Base-by-base conservation (phyloP, 2,113 vertebrate species). In the Gadus chalcogrammus region DNA sequence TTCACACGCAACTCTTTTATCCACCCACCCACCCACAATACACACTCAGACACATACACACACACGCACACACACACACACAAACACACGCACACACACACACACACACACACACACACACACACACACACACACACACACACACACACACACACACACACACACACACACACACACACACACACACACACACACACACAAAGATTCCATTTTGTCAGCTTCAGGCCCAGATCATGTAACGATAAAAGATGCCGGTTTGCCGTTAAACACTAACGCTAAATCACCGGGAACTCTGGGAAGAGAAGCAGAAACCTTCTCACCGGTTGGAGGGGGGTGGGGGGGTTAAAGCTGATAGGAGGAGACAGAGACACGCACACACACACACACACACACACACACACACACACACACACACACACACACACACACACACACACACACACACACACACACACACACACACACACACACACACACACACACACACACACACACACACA, bases 141-240 rank as follows among this genome's bases (percentile, higher is more conserved):
- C 82, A 77, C 74, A 77, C 74, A 48, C 20, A 42, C 56, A 61
- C 56, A 38, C 12, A 12, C 24, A 48, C 59, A n/a, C 62, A 20
- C 20, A 28, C 60, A 58, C 60, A 58, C 55, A 72, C 64, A 79
- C 62, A 22, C n/a, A 35, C 61, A 60, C 27, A n/a, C 56, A 16
- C 64, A 48, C 71, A 66, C 64, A 65, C n/a, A 28, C 24, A 22
- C 80, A 31, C 75, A 80, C 77, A 79, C 82, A 76, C 73, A 77
- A 73, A 81, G 87, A 89, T 90, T 91, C 87, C 85, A 87, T 91
- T 91, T 92, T 90, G 89, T 89, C 88, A 88, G 90, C 88, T 91
- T 91, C 87, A 87, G 88, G 88, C 79, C 73, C 79, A 88, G 90
- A 90, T 91, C 89, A 91, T 90, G 88, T 90, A 88, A 90, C 90